phyloP scores from a whole-genome alignment of 2,888 invertebrate genomes.

The Meliscaeva auricollis region DNA sequence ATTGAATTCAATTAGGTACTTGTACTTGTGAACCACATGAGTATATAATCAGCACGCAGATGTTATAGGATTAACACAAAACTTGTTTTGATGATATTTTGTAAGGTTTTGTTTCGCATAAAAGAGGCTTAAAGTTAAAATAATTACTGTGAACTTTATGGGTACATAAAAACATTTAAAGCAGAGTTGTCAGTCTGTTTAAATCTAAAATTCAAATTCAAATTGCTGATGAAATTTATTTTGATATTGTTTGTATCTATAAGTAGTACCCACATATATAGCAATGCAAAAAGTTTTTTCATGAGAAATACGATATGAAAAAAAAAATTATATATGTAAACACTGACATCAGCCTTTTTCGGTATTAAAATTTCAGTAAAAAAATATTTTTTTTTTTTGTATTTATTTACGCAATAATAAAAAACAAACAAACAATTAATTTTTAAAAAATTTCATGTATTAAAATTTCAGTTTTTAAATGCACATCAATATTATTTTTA shows the following conservation, averaged over 20 bases:
- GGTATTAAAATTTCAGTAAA: too few species aligned
- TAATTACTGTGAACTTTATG: not conserved
- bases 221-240: constrained; percentile 25
- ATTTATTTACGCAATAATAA: too few species aligned
- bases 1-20: constrained; percentile 59
- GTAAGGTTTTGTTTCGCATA: not conserved
- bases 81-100: constrained; percentile 12
- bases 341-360: not conserved
- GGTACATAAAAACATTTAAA: not conserved
- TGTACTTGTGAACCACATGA: constrained; percentile 13
- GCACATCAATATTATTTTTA: too few species aligned
- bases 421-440: too few species aligned
- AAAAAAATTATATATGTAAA: not conserved
- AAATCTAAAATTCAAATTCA: not conserved
- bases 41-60: constrained; percentile 23
- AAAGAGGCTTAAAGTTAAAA: not conserved
- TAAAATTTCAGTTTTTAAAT: too few species aligned
- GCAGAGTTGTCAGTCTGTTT: not conserved
- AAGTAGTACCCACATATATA: not conserved
- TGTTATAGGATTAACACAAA: constrained; percentile 16
- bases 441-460: too few species aligned
- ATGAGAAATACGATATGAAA: not conserved
- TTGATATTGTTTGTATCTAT: not conserved
- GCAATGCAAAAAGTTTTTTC: not conserved
- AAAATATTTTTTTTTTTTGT: not conserved